phyloP scores from a whole-genome alignment of 37 sponge, comb jelly and placozoan genomes.

The Ephydatia muelleri region DNA sequence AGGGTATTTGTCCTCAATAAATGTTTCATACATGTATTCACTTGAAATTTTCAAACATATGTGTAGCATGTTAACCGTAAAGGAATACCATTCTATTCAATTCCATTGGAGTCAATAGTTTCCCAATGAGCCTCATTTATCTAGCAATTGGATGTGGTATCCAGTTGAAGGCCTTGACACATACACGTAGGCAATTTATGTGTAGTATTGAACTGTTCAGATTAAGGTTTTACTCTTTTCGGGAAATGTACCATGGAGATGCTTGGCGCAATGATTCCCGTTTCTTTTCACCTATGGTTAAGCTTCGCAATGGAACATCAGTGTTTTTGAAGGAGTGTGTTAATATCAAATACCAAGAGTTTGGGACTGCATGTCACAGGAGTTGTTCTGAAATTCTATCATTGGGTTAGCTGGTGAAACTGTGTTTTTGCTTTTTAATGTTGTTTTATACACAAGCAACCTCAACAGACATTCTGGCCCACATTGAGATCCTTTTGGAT shows the following conservation, averaged over 20 bases:
- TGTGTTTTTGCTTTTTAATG: neutral
- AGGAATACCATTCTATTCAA: neutral
- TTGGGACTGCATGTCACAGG: neutral
- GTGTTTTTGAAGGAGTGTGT: slow-evolving; percentile 5
- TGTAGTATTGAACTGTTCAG: too few relatives aligned
- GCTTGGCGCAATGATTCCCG: slow-evolving; percentile 4
- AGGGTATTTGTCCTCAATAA: neutral
- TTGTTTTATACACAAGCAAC: neutral
- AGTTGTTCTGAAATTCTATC: too few relatives aligned
- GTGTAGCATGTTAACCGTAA: neutral
- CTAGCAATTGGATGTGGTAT: slow-evolving; percentile 6
- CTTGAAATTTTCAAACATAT: neutral
- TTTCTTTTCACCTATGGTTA: neutral
- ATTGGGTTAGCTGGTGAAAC: neutral
- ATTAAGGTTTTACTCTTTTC: neutral
- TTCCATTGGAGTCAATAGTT: neutral
- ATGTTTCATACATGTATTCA: neutral
- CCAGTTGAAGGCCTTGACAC: neutral
- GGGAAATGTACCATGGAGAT: slow-evolving; percentile 13
- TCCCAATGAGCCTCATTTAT: neutral
- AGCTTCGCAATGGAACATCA: neutral
- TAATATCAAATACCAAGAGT: neutral
- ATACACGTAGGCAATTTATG: neutral
- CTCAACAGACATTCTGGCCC: too few relatives aligned
- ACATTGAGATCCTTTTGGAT: too few relatives aligned